Conservation (phyloP, 2,113 vertebrate species). For the Burhinus bistriatus region DNA sequence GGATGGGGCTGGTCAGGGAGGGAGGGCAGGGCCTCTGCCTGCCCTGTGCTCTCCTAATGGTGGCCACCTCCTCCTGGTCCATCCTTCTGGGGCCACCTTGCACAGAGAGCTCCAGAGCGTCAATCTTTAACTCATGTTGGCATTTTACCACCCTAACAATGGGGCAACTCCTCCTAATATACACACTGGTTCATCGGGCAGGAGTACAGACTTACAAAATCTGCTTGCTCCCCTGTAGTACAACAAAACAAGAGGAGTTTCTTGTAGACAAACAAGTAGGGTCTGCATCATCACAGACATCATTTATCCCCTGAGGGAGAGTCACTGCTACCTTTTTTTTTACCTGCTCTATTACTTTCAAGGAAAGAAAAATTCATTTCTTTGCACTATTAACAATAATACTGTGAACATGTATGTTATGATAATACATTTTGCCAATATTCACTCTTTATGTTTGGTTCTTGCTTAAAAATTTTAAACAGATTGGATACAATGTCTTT, state of each 20-base stretch:
- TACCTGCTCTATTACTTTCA: not conserved
- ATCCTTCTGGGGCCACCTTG: accelerated
- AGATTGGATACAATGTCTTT: not conserved
- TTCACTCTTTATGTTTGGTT: not conserved
- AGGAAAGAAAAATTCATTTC: not conserved
- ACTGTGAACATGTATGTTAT: not conserved
- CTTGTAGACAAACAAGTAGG: not conserved
- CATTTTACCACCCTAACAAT: not conserved
- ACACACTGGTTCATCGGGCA: accelerated
- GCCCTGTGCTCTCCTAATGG: not conserved
- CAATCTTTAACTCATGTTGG: not conserved
- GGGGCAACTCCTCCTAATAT: not conserved
- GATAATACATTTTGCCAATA: accelerated
- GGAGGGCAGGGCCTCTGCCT: accelerated
- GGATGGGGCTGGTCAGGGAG: accelerated
- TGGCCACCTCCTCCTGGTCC: too few species aligned
- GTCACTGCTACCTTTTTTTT: not conserved
- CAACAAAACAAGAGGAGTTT: not conserved
- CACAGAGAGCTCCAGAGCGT: not conserved
- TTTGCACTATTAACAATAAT: not conserved
- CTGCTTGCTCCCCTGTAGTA: not conserved
- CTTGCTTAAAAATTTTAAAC: not conserved
- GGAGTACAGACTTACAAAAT: not conserved
- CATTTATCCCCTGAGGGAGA: not conserved
- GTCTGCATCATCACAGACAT: not conserved